These are phyloP conservation scores for Melanotaenia parkinsoni DNA, from an alignment of 2,797 vertebrate genomes.

Conservation along the genomic window DNA sequence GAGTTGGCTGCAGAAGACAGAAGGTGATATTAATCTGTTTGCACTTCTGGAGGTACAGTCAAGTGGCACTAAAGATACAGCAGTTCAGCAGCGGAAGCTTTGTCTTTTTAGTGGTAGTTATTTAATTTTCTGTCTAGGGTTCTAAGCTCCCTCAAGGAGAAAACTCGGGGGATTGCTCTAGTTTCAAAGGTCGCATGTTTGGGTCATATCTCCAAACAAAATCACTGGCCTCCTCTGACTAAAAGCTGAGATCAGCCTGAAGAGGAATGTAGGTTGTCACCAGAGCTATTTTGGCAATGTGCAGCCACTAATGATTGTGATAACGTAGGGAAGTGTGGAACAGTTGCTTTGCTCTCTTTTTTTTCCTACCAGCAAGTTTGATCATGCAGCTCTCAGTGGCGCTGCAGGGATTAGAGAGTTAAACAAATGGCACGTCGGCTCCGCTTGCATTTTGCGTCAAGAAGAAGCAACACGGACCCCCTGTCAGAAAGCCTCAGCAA, in stretches of 20 bases:
- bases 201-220: slow-evolving; percentile 80
- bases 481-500: slow-evolving; percentile 87
- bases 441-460: slow-evolving; percentile 92
- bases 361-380: slow-evolving; percentile 65
- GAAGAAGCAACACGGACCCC: slow-evolving; percentile 93
- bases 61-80: slow-evolving; percentile 66
- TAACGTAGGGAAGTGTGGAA: slow-evolving; percentile 77
- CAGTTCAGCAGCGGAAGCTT: slow-evolving; percentile 53
- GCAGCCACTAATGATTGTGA: slow-evolving; percentile 85
- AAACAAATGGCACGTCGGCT: slow-evolving; percentile 92
- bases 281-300: slow-evolving; percentile 85
- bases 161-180: slow-evolving; percentile 74
- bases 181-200: slow-evolving; percentile 81
- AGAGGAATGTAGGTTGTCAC: slow-evolving; percentile 85
- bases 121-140: slow-evolving; percentile 74
- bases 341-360: slow-evolving; percentile 83
- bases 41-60: slow-evolving; percentile 77
- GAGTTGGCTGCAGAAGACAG: slow-evolving; percentile 23
- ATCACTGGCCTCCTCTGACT: slow-evolving; percentile 79
- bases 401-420: slow-evolving; percentile 87
- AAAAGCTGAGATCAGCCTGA: slow-evolving; percentile 79
- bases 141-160: slow-evolving; percentile 75
- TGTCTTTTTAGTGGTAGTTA: slow-evolving; percentile 63
- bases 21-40: slow-evolving; percentile 65
- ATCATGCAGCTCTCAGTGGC: slow-evolving; percentile 80